These are phyloP conservation scores for Saturnia japonica DNA, from an alignment of 2,888 invertebrate species.

Conservation along the genomic window DNA sequence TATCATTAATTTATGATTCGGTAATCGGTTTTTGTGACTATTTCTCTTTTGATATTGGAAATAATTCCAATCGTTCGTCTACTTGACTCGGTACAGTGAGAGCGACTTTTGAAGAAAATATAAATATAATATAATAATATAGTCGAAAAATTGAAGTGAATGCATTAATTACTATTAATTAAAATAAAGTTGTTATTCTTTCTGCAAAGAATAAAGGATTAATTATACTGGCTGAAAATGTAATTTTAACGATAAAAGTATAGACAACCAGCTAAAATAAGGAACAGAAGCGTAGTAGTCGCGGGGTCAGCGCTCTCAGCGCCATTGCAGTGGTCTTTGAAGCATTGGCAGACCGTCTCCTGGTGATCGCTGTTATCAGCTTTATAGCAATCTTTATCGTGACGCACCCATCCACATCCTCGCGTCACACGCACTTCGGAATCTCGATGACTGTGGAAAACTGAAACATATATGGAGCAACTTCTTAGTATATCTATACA, in stretches of 20 bases:
- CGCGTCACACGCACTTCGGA: constrained; percentile 80
- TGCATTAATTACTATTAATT: neutral
- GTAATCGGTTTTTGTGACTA: too few relatives aligned
- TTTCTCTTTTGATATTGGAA: too few relatives aligned
- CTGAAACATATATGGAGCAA: constrained; percentile 55
- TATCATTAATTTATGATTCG: too few relatives aligned
- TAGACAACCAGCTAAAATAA: constrained; percentile 43
- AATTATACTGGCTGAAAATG: neutral
- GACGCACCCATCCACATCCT: constrained; percentile 84
- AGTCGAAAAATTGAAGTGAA: too few relatives aligned
- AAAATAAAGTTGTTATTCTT: neutral
- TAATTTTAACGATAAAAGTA: constrained; percentile 39
- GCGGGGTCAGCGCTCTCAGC: constrained; percentile 45
- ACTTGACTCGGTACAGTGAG: too few relatives aligned
- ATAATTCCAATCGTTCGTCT: too few relatives aligned
- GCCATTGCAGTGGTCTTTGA: constrained; percentile 82
- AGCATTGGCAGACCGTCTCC: constrained; percentile 84
- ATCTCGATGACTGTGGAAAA: constrained; percentile 57
- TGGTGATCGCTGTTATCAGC: constrained; percentile 83
- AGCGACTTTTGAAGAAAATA: too few relatives aligned
- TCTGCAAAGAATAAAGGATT: too few relatives aligned
- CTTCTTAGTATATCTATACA: too few relatives aligned
- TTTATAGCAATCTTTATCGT: constrained; percentile 76
- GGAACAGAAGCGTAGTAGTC: constrained; percentile 39
- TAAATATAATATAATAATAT: too few relatives aligned